Base-by-base conservation (phyloP, 2,888 invertebrate species). In the Apodemia mormo region DNA sequence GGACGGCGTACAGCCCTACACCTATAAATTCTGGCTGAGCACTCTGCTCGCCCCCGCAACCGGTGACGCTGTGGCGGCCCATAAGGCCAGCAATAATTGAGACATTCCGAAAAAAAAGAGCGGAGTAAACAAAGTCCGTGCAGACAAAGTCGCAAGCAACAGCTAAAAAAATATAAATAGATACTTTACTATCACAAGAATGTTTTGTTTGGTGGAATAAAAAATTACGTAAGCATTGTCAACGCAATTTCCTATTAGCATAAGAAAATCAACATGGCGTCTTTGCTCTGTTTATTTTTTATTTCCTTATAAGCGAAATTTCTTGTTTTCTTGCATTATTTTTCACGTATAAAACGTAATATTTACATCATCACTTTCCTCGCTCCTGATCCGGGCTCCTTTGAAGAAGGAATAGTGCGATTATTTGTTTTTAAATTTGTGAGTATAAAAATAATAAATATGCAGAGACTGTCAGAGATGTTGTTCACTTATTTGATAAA, bases 281-380 rank as follows among this genome's bases (percentile, higher is more conserved):
- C 14, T 61, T 61, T 61, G 30, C 61, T 14, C 12, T 61, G 33
- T 61, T 61, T 61, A 61, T 61, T 61, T 61, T 61, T 61, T 61
- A 33, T 61, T 61, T 61, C 6, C 61, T 61, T 61, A 30, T 61
- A 61, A 61, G 61, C 33, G 7, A 52, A 52, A 52, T 52, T 4
- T 40, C 40, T 40, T 52, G 10, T 52, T 52, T 52, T 7, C 49
- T n/a, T n/a, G 14, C n/a, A 52, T 52, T 52, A n/a, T 52, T 52
- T 12, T 45, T 45, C 45, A 3, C 45, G n/a, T n/a, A n/a, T n/a
- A n/a, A n/a, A 52, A 52, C 52, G 52, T n/a, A 12, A 52, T n/a
- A 52, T n/a, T 7, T 52, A n/a, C n/a, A n/a, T 52, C n/a, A 52
- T n/a, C n/a, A 52, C 3, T 52, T 52, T 52, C 2, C n/a, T 52